These are phyloP conservation scores for Acanthaster planci DNA, from an alignment of 35 echinoderm and acorn worm genomes.

Conservation along the genomic window DNA sequence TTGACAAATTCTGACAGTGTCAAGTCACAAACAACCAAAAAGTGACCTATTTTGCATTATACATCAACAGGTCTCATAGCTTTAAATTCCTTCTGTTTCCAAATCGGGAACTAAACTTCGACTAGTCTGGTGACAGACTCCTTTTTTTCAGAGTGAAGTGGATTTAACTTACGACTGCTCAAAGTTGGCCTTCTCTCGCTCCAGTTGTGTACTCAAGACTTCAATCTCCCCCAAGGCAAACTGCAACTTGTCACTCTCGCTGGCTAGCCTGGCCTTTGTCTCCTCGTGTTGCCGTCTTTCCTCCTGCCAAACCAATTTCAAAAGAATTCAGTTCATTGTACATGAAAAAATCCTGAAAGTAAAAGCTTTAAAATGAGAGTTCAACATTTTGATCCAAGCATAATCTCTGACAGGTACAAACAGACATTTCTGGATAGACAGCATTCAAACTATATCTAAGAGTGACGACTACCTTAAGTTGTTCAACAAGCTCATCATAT, in stretches of 20 bases:
- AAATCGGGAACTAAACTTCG: too few relatives aligned
- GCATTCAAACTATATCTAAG: too few relatives aligned
- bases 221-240: slow-evolving; percentile 83
- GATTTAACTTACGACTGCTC: slow-evolving; percentile 84
- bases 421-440: too few relatives aligned
- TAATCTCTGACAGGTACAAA: not conserved
- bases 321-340: not conserved
- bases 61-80: too few relatives aligned
- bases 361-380: not conserved
- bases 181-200: slow-evolving; percentile 66
- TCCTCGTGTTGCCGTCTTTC: slow-evolving; percentile 56
- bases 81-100: too few relatives aligned
- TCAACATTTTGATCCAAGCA: not conserved
- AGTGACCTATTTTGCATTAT: too few relatives aligned
- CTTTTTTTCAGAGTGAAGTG: not conserved
- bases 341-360: not conserved
- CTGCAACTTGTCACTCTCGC: slow-evolving; percentile 61
- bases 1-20: not conserved
- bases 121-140: too few relatives aligned
- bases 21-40: too few relatives aligned
- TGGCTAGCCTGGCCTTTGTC: slow-evolving; percentile 59
- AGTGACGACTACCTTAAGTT: slow-evolving; percentile 45
- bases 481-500: not conserved
- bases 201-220: slow-evolving; percentile 57
- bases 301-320: slow-evolving; percentile 37